Percentiles rank a stretch among this genome's conserved stretches.
phyloP scores from a whole-genome alignment of 2,797 vertebrate genomes.

The Hyperoplus immaculatus region DNA sequence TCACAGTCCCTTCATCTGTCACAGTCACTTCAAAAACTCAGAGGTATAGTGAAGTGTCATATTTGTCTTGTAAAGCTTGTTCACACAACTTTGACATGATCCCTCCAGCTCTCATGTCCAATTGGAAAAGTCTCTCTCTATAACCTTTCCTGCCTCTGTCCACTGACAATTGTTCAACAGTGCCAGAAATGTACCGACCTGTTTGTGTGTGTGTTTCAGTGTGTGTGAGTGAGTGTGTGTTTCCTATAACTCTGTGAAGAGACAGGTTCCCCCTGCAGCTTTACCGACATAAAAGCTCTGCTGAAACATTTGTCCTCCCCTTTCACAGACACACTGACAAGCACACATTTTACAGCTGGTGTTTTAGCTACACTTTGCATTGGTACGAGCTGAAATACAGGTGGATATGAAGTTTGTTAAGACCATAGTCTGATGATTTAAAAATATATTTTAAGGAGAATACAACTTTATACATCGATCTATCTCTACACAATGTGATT shows the following conservation, averaged over 20 bases:
- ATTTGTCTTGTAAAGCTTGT: slow-evolving; percentile 30
- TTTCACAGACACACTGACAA: slow-evolving; percentile 21
- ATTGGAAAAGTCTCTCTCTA: slow-evolving; percentile 29
- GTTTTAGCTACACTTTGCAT: not conserved
- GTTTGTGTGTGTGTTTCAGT: slow-evolving; percentile 1
- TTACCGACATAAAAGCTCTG: slow-evolving; percentile 26
- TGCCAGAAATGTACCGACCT: slow-evolving; percentile 25
- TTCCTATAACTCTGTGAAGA: slow-evolving; percentile 25
- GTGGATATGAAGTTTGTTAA: not conserved
- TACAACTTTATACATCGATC: no score
- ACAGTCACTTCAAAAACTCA: slow-evolving; percentile 22
- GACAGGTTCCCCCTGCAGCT: slow-evolving; percentile 35
- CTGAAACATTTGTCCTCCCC: slow-evolving; percentile 15
- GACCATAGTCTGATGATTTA: not conserved
- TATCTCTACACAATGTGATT: not conserved
- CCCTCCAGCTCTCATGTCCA: slow-evolving; percentile 21
- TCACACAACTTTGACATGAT: slow-evolving; percentile 38
- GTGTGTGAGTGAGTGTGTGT: slow-evolving; percentile 4
- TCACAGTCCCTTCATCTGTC: slow-evolving; percentile 11
- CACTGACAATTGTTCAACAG: slow-evolving; percentile 33
- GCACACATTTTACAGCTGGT: not conserved
- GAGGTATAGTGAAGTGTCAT: slow-evolving; percentile 28
- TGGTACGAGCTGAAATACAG: not conserved
- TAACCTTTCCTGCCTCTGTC: not conserved
- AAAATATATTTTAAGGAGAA: not conserved